Evolutionary conservation across 2,113 vertebrate genomes (phyloP).

Genomic region (Erythrocercus mccallii): DNA sequence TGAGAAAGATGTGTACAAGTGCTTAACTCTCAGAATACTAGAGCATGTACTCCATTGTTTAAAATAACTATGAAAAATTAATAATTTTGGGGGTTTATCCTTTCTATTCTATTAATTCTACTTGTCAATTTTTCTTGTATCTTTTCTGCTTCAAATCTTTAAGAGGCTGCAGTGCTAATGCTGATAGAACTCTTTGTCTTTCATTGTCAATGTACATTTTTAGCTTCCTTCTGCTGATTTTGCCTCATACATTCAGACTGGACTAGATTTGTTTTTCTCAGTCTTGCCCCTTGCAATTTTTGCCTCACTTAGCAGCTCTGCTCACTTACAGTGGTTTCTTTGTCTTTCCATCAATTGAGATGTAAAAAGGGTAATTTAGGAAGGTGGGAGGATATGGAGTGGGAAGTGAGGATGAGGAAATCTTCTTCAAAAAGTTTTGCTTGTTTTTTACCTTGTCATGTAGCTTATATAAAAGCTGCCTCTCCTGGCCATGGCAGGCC

Average conservation of each 20-base stretch:
- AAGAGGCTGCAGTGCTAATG: background rate
- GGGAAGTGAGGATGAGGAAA: conserved; percentile 59
- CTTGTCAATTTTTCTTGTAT: background rate
- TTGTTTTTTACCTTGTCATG: conserved; percentile 34
- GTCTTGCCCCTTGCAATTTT: conserved; percentile 39
- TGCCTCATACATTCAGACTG: conserved; percentile 21
- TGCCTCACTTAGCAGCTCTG: background rate
- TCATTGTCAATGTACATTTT: conserved; percentile 13
- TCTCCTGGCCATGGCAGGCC: background rate
- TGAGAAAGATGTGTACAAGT: background rate
- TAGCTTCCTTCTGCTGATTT: conserved; percentile 52
- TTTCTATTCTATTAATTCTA: background rate
- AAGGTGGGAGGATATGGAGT: conserved; percentile 62
- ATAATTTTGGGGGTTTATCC: background rate
- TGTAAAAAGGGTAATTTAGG: conserved; percentile 61
- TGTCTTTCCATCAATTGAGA: conserved; percentile 59
- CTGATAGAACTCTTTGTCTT: conserved; percentile 6
- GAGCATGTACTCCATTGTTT: background rate
- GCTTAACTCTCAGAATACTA: background rate
- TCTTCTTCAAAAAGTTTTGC: conserved; percentile 27
- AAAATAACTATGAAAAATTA: background rate
- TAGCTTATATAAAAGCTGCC: conserved; percentile 21
- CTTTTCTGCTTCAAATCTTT: conserved; percentile 9
- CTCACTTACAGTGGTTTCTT: conserved; percentile 43
- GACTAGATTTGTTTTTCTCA: conserved; percentile 46